Percentiles rank a stretch among this genome's conserved stretches.
Conservation (phyloP, 2,113 vertebrate species). For the Mola mola region DNA sequence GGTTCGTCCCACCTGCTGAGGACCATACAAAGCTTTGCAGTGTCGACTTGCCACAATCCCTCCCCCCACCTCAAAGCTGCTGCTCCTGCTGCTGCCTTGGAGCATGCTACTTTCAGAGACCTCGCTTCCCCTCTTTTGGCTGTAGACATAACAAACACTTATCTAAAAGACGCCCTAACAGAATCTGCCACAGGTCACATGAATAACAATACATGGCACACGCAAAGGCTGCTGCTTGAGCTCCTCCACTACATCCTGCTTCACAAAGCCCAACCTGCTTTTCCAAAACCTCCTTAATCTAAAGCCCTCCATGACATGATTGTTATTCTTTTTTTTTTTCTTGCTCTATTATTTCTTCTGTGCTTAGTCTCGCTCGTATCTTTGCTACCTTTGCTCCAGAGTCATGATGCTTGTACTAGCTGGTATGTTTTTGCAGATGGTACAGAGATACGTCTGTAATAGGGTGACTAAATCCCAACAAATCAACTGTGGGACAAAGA, state of each 20-base stretch:
- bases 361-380: background rate
- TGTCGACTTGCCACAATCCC: slow-evolving; percentile 45
- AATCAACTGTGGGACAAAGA: too few relatives aligned
- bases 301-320: background rate
- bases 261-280: slow-evolving; percentile 28
- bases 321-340: background rate
- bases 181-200: slow-evolving; percentile 53
- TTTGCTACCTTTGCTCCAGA: too few relatives aligned
- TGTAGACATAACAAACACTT: slow-evolving; percentile 39
- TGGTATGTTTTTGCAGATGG: background rate
- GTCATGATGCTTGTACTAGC: background rate
- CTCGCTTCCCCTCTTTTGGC: slow-evolving; percentile 4
- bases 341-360: background rate
- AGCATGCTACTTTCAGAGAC: slow-evolving; percentile 34
- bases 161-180: slow-evolving; percentile 35
- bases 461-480: too few relatives aligned
- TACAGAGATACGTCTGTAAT: too few relatives aligned
- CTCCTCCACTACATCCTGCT: slow-evolving; percentile 4
- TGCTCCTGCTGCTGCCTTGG: slow-evolving; percentile 52
- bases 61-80: slow-evolving; percentile 65
- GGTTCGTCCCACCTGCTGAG: slow-evolving; percentile 66
- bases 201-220: slow-evolving; percentile 66
- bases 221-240: slow-evolving; percentile 39
- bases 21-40: slow-evolving; percentile 54
- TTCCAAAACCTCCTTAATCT: slow-evolving; percentile 15